Evolutionary conservation across 2,797 vertebrate species (phyloP), one percentile per base, ranked within the genome.

Genomic region (Sorex maritimensis): DNA sequence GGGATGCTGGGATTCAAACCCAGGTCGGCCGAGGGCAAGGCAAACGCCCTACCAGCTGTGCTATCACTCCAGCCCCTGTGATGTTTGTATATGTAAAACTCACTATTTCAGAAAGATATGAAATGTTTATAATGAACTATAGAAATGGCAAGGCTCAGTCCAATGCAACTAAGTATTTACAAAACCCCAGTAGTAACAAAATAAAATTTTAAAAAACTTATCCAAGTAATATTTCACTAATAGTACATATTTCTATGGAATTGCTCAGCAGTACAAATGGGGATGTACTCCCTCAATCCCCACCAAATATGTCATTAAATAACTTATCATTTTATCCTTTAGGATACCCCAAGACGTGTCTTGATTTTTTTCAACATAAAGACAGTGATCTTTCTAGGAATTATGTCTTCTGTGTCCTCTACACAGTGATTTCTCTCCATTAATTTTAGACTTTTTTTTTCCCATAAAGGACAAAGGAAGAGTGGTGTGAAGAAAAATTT

Each of bases 341-440:
- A 78, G 72, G 21, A 77, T 1, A 65, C 13, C 89, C 78, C 28
- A 72, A 24, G 30, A 19, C 77, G 28, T 79, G 19, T 81, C 13
- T 68, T 41, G 46, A 6, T 79, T 94, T 86, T 86, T 86, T 24
- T 72, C 58, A 83, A 2, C 71, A 68, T 19, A 44, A 68, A 79
- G 41, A 81, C 8, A 78, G n/a, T n/a, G 26, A 28, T 90, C 49
- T 71, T 65, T 90, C 55, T 78, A 78, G 46, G 19, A 90, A 92
- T 63, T 77, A 86, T 49, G 1, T 71, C 41, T 13, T 38, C 58
- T 61, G 15, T 61, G 21, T 61, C 21, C 30, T 65, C 12, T 77
- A 13, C 10, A 69, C 41, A 87, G 10, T 26, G 5, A 84, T 75
- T 17, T 2, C 38, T 69, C 46, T 71, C 58, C 10, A 75, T 75